Conservation (phyloP, 1,140 invertebrate species). For the Lucilia cuprina region DNA sequence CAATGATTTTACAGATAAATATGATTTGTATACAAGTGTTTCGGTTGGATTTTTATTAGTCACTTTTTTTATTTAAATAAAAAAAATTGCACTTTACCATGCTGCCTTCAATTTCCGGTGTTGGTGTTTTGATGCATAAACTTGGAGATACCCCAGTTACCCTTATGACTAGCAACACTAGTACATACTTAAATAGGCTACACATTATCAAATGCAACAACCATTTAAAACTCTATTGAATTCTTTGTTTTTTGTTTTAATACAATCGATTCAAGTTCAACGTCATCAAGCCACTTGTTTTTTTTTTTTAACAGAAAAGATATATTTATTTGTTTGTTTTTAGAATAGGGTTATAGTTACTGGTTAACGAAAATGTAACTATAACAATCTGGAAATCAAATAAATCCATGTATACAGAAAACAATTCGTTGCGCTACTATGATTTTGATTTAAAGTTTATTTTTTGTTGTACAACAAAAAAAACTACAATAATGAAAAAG, state of each 20-base stretch:
- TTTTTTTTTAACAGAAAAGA: neutral
- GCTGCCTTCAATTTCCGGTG: neutral
- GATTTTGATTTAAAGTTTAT: slow-evolving; percentile 27
- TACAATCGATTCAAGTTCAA: neutral
- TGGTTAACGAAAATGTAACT: no score
- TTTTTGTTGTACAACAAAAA: no score
- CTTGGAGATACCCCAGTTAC: neutral
- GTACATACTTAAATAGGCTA: neutral
- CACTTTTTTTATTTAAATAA: neutral
- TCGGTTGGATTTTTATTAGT: no score
- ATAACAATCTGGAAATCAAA: neutral
- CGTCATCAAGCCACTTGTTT: neutral
- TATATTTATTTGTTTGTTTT: neutral
- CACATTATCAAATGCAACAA: neutral
- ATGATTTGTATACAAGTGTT: no score
- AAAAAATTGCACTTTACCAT: neutral
- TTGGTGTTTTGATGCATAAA: slow-evolving; percentile 2
- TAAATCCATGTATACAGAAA: neutral
- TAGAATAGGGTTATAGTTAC: neutral
- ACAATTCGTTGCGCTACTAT: slow-evolving; percentile 29
- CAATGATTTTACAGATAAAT: no score
- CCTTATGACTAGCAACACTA: neutral
- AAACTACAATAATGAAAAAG: no score
- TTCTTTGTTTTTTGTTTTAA: neutral
- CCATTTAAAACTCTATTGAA: neutral